Base-by-base conservation (phyloP, 2,113 vertebrate genomes). In the Parus major region DNA sequence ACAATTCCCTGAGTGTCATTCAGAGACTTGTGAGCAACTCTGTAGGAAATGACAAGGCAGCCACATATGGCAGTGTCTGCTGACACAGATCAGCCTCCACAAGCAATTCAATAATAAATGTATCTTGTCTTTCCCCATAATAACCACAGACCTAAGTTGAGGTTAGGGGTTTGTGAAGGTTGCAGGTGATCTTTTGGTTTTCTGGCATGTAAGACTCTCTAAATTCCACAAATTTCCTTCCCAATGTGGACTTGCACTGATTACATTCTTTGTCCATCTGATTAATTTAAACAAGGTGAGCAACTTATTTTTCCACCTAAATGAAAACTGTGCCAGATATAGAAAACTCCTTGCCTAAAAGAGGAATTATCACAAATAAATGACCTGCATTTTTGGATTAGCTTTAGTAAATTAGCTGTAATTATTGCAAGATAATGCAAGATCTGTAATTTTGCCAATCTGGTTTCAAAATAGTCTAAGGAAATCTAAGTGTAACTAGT, bases 1-100 rank as follows among this genome's bases (percentile, higher is more conserved):
- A 41, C 65, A 77, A 61, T 61, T 91, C 95, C 47, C 59, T 87
- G 66, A 85, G 92, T 75, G 86, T 61, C 86, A 82, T 13, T 75
- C 27, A 56, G 70, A 88, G 52, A 60, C 47, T 89, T 92, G 65
- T 68, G 77, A 93, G 29, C 60, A 86, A 29, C 56, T 84, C 27
- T 80, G 90, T 49, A 82, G 86, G 81, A 94, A 94, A 85, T 70
- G 36, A 52, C 82, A 92, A 78, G 63, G 92, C 91, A 95, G 19
- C 27, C 81, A 85, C 73, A 31, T 83, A 59, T 61, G 87, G 57
- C 87, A 94, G 41, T 59, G 71, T 73, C 78, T 94, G 77, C 70
- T 80, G 78, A 73, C 66, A 90, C 59, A 80, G 83, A 89, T 50
- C 59, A 80, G 59, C 53, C 46, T 86, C 27, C 59, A 63, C 76